Percentiles rank a stretch among this genome's conserved stretches.
Evolutionary conservation across 2,113 vertebrate species (phyloP).

Genomic region (Aspidoscelis tigris): DNA sequence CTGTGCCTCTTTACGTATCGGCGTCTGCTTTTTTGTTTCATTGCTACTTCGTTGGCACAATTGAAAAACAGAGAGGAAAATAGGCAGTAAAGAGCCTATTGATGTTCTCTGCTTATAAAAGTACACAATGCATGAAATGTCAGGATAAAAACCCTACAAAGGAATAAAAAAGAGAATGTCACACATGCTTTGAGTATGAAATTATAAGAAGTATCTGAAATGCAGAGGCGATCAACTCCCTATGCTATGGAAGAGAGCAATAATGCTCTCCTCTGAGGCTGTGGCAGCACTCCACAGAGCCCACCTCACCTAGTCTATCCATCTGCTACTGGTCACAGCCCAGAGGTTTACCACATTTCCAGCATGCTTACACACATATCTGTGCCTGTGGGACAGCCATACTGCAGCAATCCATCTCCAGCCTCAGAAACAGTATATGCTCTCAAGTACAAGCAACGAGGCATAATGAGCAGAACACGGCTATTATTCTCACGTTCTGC

Average conservation of each 20-base stretch:
- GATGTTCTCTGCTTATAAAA: constrained; percentile 1
- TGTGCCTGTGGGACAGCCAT: not conserved
- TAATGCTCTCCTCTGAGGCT: not conserved
- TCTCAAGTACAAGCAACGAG: no score
- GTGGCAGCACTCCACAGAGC: not conserved
- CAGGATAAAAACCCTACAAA: not conserved
- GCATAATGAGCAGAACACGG: no score
- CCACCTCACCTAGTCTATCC: not conserved
- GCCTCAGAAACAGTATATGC: no score
- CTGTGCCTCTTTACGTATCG: constrained; percentile 46
- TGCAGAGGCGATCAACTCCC: not conserved
- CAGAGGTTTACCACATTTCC: not conserved
- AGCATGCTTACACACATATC: not conserved
- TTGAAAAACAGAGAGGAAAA: constrained; percentile 33
- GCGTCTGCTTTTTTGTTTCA: constrained; percentile 25
- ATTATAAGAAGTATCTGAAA: not conserved
- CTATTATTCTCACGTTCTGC: no score
- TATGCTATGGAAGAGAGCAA: not conserved
- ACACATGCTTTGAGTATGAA: constrained; percentile 13
- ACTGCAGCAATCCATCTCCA: not conserved
- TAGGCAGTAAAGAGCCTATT: not conserved
- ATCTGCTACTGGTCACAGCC: constrained; percentile 2
- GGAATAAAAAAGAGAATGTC: not conserved
- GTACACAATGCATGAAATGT: constrained; percentile 2
- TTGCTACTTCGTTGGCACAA: not conserved